A percentile compares a stretch with the other conserved stretches of the same genome.
phyloP scores from a whole-genome alignment of 2,888 invertebrate genomes.

The Agrilus mali region DNA sequence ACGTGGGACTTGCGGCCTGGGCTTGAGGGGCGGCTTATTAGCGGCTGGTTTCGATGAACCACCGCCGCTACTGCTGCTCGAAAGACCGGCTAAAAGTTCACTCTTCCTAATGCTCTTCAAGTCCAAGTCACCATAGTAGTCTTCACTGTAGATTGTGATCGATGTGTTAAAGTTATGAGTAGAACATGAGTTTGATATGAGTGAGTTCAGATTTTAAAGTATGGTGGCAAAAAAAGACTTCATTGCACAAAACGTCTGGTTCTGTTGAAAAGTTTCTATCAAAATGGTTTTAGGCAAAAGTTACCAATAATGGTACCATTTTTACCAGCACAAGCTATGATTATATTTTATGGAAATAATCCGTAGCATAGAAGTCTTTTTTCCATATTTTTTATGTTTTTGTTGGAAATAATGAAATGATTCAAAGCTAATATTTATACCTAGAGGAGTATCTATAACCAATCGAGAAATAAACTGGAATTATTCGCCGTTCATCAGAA shows the following conservation, averaged over 20 bases:
- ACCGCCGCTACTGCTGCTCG: conserved; percentile 41
- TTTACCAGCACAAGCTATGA: too few relatives aligned
- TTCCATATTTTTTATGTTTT: too few relatives aligned
- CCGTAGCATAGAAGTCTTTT: too few relatives aligned
- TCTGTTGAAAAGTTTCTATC: too few relatives aligned
- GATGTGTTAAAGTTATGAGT: conserved; percentile 1
- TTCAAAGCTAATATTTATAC: too few relatives aligned
- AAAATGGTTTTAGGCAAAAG: too few relatives aligned
- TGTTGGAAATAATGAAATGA: too few relatives aligned
- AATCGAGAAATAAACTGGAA: too few relatives aligned
- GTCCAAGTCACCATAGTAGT: conserved; percentile 92
- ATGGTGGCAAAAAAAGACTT: background rate
- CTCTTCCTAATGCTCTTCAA: conserved; percentile 91
- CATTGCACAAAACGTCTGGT: background rate
- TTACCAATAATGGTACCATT: too few relatives aligned
- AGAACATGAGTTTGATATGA: background rate
- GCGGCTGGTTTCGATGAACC: conserved; percentile 36
- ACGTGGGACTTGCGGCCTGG: conserved; percentile 31
- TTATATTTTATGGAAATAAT: too few relatives aligned
- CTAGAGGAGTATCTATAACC: too few relatives aligned
- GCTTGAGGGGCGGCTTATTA: conserved; percentile 29
- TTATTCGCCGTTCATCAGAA: too few relatives aligned
- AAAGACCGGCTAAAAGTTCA: conserved; percentile 74
- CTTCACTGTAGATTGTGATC: conserved; percentile 63
- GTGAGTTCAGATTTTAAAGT: background rate